Conservation (phyloP, 2,113 vertebrate species). For the Oncorhynchus clarkii region DNA sequence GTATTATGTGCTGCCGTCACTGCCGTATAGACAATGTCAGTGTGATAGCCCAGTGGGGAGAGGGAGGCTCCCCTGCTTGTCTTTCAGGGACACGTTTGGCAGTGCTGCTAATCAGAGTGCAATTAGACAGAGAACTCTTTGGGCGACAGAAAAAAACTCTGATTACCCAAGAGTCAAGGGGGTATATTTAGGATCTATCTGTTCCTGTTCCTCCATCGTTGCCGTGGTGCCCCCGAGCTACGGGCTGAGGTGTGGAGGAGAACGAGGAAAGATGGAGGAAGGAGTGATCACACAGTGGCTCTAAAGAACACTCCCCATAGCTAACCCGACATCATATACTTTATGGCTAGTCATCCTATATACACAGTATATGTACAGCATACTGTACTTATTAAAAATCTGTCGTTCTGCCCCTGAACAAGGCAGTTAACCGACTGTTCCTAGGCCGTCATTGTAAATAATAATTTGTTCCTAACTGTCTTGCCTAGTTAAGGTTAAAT, state of each 20-base stretch:
- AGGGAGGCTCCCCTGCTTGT: conserved; percentile 40
- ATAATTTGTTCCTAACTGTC: too few relatives aligned
- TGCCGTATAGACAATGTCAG: conserved; percentile 47
- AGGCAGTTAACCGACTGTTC: too few relatives aligned
- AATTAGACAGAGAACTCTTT: conserved; percentile 74
- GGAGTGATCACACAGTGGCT: not conserved
- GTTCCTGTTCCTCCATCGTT: conserved; percentile 52
- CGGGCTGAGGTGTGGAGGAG: conserved; percentile 27
- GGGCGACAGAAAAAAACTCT: conserved; percentile 64
- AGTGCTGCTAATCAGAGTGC: conserved; percentile 70
- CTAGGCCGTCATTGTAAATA: too few relatives aligned
- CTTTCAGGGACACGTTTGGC: conserved; percentile 57
- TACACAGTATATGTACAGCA: too few relatives aligned
- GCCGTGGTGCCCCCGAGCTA: conserved; percentile 54
- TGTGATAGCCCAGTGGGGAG: conserved; percentile 40
- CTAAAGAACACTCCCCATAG: not conserved
- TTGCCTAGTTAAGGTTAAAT: too few relatives aligned
- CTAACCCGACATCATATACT: too few relatives aligned
- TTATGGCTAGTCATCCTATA: too few relatives aligned
- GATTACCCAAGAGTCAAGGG: conserved; percentile 77
- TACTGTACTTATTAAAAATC: too few relatives aligned
- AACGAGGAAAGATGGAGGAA: conserved; percentile 21
- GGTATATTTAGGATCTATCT: conserved; percentile 74
- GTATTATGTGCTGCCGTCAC: too few relatives aligned
- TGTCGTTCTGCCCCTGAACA: too few relatives aligned